Evolutionary conservation across 2,113 vertebrate genomes (phyloP).

Genomic region (Zosterops borbonicus): DNA sequence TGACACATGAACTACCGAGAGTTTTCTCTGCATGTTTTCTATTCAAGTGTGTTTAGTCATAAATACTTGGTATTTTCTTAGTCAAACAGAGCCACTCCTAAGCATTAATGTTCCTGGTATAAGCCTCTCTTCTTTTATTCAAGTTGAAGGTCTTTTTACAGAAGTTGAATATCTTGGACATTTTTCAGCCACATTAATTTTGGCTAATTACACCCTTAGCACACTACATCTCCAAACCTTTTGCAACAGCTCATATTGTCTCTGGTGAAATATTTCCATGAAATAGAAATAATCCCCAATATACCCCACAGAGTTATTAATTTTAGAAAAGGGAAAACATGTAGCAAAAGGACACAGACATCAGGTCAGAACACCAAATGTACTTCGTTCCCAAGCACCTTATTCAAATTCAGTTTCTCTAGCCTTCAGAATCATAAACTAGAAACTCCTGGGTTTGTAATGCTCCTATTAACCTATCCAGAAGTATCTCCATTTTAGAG

Average conservation of each 20-base stretch:
- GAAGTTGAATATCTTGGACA: neutral
- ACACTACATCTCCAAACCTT: neutral
- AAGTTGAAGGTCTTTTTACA: neutral
- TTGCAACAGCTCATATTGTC: neutral
- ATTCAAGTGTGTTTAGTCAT: constrained; percentile 53
- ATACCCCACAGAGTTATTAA: neutral
- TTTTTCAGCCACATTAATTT: neutral
- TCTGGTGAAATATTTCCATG: neutral
- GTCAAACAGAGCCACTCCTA: constrained; percentile 53
- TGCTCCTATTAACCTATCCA: neutral
- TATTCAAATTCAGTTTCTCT: neutral
- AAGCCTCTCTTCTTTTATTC: constrained; percentile 18
- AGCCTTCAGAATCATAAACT: neutral
- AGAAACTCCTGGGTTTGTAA: neutral
- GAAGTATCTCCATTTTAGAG: neutral
- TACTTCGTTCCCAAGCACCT: neutral
- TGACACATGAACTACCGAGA: constrained; percentile 45
- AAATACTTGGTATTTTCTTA: constrained; percentile 54
- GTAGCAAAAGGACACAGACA: neutral
- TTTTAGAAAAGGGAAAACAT: neutral
- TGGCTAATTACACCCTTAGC: neutral
- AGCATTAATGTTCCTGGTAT: constrained; percentile 18
- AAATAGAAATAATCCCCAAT: neutral
- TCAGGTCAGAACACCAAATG: neutral
- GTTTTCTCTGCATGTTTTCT: constrained; percentile 39